A percentile compares a stretch with the other conserved stretches of the same genome.
Conservation (phyloP, 2,797 vertebrate species). For the Delichon dasypus region DNA sequence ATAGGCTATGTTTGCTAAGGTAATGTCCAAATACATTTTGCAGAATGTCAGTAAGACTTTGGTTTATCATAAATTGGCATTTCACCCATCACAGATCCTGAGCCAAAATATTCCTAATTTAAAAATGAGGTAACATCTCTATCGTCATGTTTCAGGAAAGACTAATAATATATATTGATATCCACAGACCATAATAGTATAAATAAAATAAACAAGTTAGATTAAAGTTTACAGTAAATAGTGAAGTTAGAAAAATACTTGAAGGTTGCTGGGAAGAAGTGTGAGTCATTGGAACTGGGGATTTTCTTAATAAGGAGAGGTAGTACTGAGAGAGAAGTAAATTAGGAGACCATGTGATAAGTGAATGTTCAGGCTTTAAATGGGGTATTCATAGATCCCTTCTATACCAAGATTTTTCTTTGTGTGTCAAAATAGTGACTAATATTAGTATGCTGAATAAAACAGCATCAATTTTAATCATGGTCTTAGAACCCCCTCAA, state of each 20-base stretch:
- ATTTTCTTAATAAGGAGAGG: not conserved
- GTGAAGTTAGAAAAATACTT: not conserved
- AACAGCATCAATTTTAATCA: not conserved
- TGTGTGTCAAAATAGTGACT: not conserved
- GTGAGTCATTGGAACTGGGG: not conserved
- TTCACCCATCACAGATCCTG: not conserved
- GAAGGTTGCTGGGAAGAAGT: not conserved
- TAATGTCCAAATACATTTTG: not conserved
- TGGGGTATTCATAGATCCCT: not conserved
- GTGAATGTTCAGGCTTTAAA: not conserved
- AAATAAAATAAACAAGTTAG: not conserved
- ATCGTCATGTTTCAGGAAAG: not conserved
- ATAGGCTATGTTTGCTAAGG: not conserved
- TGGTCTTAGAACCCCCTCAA: not conserved
- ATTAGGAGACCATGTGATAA: not conserved
- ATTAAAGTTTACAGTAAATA: not conserved
- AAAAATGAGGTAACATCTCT: not conserved
- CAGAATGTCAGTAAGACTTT: not conserved
- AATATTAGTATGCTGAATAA: not conserved
- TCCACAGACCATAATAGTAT: not conserved
- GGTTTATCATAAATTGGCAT: not conserved
- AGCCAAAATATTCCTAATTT: not conserved
- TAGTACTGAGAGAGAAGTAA: not conserved
- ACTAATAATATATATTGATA: not conserved
- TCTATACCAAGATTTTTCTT: not conserved